A percentile compares a stretch with the other conserved stretches of the same genome.
phyloP scores from a whole-genome alignment of 2,113 vertebrate species.

The Halcyon malimbica region DNA sequence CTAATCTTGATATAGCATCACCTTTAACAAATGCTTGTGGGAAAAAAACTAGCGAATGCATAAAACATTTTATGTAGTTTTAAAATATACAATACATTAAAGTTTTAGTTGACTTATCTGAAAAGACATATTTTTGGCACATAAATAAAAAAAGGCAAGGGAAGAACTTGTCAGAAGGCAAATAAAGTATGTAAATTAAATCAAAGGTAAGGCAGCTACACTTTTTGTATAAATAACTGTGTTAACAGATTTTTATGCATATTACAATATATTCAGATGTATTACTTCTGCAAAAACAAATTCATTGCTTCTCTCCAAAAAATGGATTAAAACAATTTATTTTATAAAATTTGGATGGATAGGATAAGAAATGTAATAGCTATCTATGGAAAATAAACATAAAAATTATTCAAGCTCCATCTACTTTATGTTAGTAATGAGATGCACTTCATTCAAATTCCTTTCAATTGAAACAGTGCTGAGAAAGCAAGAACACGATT shows the following conservation, averaged over 20 bases:
- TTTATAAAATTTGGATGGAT: conserved; percentile 85
- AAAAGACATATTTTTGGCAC: conserved; percentile 82
- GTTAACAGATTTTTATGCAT: conserved; percentile 84
- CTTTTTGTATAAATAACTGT: conserved; percentile 85
- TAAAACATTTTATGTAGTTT: conserved; percentile 80
- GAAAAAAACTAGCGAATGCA: conserved; percentile 70
- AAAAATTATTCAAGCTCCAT: conserved; percentile 85
- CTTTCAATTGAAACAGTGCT: conserved; percentile 85
- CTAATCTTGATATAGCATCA: conserved; percentile 75
- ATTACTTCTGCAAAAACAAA: conserved; percentile 83
- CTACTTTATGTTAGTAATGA: conserved; percentile 86
- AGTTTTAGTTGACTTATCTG: conserved; percentile 84
- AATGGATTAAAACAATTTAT: conserved; percentile 84
- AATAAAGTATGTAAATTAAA: conserved; percentile 86
- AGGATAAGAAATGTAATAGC: conserved; percentile 81
- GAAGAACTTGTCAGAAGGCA: conserved; percentile 83
- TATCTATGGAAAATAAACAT: conserved; percentile 84
- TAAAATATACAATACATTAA: conserved; percentile 83
- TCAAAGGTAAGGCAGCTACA: conserved; percentile 83
- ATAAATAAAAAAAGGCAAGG: conserved; percentile 83
- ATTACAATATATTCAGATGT: conserved; percentile 81
- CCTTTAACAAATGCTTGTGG: conserved; percentile 73
- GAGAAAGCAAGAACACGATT: conserved; percentile 85
- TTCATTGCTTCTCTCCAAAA: conserved; percentile 81
- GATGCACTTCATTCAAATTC: conserved; percentile 88